Base-by-base conservation (phyloP, 1,140 invertebrate species). In the Oedothorax gibbosus region DNA sequence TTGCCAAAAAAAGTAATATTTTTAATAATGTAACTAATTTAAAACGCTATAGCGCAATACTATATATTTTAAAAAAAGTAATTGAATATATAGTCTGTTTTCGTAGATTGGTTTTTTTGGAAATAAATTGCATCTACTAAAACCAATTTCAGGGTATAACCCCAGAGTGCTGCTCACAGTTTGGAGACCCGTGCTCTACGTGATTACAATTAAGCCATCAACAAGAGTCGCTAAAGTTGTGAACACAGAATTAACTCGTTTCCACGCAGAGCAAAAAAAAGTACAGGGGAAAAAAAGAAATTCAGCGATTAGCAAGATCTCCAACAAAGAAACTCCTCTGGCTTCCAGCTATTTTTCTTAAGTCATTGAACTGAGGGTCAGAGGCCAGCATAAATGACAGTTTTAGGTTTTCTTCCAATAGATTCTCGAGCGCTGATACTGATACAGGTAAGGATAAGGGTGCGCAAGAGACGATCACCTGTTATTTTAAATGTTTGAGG, bases 311-410 rank as follows among this genome's bases (percentile, higher is more conserved):
- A 75, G 54, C 20, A 35, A 35, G 35, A 35, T 75, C 18, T 57
- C 65, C 54, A 75, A 75, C 72, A 75, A 75, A 57, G 72, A 56
- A 51, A 71, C 49, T 71, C n/a, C 69, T 71, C 9, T 75, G 54
- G 56, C 72, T 57, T 49, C 18, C 53, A 75, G 54, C 54, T 75
- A 75, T 75, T 75, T 20, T 14, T 12, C n/a, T 18, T 15, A 21
- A 75, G 72, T 75, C 72, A 51, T 75, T 75, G 72, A 75, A 75
- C 72, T 75, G 72, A 56, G 18, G 72, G 72, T 75, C 72, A 75
- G 54, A 75, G 72, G 72, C 72, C 72, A 75, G 57, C 56, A 57
- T 18, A 49, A 57, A 75, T 57, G 54, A 75, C 72, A 56, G 72
- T 35, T 56, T 75, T 35, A 53, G 20, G 18, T 75, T 72, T 75